phyloP scores from a whole-genome alignment of 2,113 vertebrate species.

The Cisticola juncidis region DNA sequence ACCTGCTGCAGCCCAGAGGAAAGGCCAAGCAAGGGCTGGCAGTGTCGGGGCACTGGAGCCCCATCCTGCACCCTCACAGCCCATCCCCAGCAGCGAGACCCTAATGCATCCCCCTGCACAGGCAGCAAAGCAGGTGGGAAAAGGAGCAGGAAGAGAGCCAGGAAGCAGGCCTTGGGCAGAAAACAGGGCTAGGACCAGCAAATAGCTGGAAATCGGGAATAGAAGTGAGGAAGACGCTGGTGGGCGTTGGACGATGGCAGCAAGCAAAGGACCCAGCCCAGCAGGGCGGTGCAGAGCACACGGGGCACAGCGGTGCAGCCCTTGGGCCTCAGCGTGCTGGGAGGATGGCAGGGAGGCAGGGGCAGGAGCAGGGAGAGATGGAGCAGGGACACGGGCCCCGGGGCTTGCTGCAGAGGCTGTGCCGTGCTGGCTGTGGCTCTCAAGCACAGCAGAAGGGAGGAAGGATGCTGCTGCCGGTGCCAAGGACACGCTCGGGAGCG shows the following conservation, averaged over 20 bases:
- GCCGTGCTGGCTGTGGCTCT: not conserved
- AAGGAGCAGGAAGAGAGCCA: not conserved
- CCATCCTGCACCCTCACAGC: not conserved
- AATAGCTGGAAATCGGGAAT: not conserved
- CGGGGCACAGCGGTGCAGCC: rapidly evolving
- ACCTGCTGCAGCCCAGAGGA: not conserved
- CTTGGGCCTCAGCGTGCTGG: rapidly evolving
- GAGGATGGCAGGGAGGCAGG: not conserved
- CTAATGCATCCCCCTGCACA: rapidly evolving
- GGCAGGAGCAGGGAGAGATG: not conserved
- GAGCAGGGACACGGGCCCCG: rapidly evolving
- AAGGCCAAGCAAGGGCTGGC: not conserved
- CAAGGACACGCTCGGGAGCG: not conserved
- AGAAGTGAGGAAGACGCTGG: not conserved
- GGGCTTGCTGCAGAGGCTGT: not conserved
- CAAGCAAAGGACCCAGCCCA: rapidly evolving
- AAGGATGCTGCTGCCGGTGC: not conserved
- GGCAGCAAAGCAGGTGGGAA: not conserved
- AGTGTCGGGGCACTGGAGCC: rapidly evolving
- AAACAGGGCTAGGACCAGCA: not conserved
- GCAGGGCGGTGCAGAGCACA: not conserved
- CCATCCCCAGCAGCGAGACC: not conserved
- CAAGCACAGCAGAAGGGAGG: conserved; percentile 3
- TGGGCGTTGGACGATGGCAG: not conserved
- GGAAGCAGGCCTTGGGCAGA: not conserved